Conservation (phyloP, 2,888 invertebrate species). For the Drosophila sordidula region DNA sequence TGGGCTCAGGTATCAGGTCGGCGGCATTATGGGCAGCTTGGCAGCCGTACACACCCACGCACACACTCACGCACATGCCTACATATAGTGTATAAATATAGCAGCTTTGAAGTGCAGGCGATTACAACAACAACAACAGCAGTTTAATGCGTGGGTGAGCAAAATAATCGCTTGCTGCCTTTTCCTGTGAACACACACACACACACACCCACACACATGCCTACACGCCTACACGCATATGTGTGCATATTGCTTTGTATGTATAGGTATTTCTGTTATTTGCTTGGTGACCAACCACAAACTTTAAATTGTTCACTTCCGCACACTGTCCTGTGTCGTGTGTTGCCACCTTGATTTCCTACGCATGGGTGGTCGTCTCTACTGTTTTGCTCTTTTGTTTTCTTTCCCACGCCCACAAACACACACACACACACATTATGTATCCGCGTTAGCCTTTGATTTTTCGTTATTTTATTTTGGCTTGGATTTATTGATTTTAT, state of each 20-base stretch:
- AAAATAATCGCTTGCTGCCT: slow-evolving; percentile 49
- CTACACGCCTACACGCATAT: neutral
- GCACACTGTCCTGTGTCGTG: slow-evolving; percentile 56
- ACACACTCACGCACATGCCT: slow-evolving; percentile 5
- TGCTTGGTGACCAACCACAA: slow-evolving; percentile 46
- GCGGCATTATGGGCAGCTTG: slow-evolving; percentile 43
- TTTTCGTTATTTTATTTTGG: slow-evolving; percentile 74
- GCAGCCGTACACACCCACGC: slow-evolving; percentile 11
- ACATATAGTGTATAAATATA: slow-evolving; percentile 53
- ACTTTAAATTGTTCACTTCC: slow-evolving; percentile 76
- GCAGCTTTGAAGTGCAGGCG: slow-evolving; percentile 69
- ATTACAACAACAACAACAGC: slow-evolving; percentile 46
- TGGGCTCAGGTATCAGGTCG: slow-evolving; percentile 58
- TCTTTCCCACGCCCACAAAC: slow-evolving; percentile 54
- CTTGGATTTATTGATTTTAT: slow-evolving; percentile 81
- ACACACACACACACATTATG: slow-evolving; percentile 54
- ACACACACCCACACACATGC: slow-evolving; percentile 3
- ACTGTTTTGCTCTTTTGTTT: slow-evolving; percentile 65
- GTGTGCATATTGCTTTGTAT: slow-evolving; percentile 5
- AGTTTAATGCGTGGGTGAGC: slow-evolving; percentile 57
- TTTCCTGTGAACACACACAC: slow-evolving; percentile 20
- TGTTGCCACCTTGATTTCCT: slow-evolving; percentile 52
- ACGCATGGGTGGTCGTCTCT: slow-evolving; percentile 36
- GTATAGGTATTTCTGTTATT: slow-evolving; percentile 27
- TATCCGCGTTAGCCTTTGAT: slow-evolving; percentile 46